Percentiles rank a stretch among this genome's conserved stretches.
These are phyloP conservation scores for Raja brachyura DNA, from an alignment of 2,113 vertebrate genomes.

Conservation along the genomic window DNA sequence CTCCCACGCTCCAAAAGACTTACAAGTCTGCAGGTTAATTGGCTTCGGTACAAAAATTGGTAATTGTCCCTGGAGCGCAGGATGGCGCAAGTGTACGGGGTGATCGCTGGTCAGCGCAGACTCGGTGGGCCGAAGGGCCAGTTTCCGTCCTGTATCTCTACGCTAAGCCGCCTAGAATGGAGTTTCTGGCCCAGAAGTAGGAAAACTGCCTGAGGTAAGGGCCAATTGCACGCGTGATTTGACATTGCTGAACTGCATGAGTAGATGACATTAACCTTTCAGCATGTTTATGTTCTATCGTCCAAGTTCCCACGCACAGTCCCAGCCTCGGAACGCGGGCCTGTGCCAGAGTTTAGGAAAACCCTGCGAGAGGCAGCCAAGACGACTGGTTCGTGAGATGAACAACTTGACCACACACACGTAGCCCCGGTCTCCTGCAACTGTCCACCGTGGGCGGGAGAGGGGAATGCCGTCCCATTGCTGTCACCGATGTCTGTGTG, in stretches of 20 bases:
- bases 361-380: not conserved
- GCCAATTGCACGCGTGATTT: too few species aligned
- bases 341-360: conserved; percentile 23
- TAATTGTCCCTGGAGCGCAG: too few species aligned
- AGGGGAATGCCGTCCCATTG: not conserved
- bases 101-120: too few species aligned
- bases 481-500: not conserved
- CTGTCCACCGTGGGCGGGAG: not conserved
- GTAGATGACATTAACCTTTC: not conserved
- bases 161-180: too few species aligned
- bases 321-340: not conserved
- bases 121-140: too few species aligned
- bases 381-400: not conserved
- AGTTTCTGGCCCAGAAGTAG: not conserved
- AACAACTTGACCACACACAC: not conserved
- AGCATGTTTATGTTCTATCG: not conserved
- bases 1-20: too few species aligned
- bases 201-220: not conserved
- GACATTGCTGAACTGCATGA: not conserved
- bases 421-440: not conserved
- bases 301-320: not conserved
- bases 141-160: too few species aligned
- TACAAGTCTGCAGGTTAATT: too few species aligned
- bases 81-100: too few species aligned
- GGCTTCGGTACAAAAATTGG: too few species aligned